Percentiles rank a stretch among this genome's conserved stretches.
Evolutionary conservation across 2,888 invertebrate species (phyloP).

Genomic region (Nemoura dubitans): DNA sequence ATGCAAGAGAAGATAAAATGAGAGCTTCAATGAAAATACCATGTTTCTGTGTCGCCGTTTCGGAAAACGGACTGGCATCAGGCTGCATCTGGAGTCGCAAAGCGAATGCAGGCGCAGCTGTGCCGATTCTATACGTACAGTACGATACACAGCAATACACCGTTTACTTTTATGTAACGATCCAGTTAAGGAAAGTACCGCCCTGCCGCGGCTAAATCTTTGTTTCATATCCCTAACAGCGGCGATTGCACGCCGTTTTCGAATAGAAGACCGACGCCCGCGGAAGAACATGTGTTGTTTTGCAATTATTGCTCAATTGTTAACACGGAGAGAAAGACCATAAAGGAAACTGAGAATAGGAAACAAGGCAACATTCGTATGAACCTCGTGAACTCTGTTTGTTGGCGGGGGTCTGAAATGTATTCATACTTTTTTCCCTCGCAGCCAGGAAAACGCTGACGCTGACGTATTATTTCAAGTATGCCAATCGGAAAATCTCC

Average conservation of each 20-base stretch:
- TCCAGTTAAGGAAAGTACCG: neutral
- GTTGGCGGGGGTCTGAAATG: neutral
- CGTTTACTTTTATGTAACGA: neutral
- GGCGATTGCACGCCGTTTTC: neutral
- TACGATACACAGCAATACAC: neutral
- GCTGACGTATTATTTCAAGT: slow-evolving; percentile 12
- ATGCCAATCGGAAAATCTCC: neutral
- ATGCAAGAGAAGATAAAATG: too few relatives aligned
- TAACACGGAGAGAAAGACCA: neutral
- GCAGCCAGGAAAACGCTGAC: neutral
- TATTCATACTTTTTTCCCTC: neutral
- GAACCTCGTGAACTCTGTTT: neutral
- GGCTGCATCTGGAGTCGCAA: too few relatives aligned
- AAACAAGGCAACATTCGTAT: neutral
- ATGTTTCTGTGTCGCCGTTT: too few relatives aligned
- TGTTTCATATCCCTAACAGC: neutral
- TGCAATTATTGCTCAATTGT: neutral
- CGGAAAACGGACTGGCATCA: too few relatives aligned
- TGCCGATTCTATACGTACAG: neutral
- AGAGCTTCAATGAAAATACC: too few relatives aligned
- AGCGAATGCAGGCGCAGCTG: neutral
- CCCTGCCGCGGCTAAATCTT: neutral
- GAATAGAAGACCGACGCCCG: neutral
- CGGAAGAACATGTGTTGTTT: neutral
- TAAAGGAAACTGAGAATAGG: neutral